Base-by-base conservation (phyloP, 2,113 vertebrate genomes). In the Ceratotherium simum region DNA sequence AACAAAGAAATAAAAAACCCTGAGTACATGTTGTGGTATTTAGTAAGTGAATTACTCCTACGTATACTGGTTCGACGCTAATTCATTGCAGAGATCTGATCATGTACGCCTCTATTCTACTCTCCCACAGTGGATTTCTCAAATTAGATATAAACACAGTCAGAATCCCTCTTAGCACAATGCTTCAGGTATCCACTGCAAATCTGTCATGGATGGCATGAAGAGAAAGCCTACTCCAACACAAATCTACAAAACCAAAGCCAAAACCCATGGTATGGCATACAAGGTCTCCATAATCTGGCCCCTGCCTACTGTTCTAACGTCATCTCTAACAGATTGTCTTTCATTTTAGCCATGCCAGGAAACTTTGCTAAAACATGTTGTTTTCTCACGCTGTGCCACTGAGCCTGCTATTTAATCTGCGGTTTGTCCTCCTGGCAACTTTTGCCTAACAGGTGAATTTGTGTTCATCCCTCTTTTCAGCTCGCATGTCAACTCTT, bases 191-290 rank as follows among this genome's bases (percentile, higher is more conserved):
- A 36, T 36, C 4, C 25, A 48, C 12, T 60, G 11, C n/a, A 80
- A 42, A 89, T 33, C 23, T 48, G 17, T 20, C 20, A 51, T 3
- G 29, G 72, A 36, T 1, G 7, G 23, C 13, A 67, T 23, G 51
- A 58, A 48, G 2, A 6, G 23, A 67, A 70, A 60, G 1, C 20
- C 7, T 56, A 58, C 5, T 69, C 25, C 64, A 70, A 31, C 9
- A 27, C 3, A 48, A 8, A 91, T 36, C 39, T 73, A 54, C 23
- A 73, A 70, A 18, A 56, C 4, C 8, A 16, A 62, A 88, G 31
- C 1, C 51, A 60, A 62, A 90, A 33, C 4, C 17, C 2, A 1
- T 31, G 17, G 11, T 0, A 27, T 36, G 6, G 1, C 8, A 13
- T 10, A 54, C 2, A 11, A n/a, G 16, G 0, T 11, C 27, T 72